Conservation (phyloP, 2,888 invertebrate species). For the Parnassius smintheus region DNA sequence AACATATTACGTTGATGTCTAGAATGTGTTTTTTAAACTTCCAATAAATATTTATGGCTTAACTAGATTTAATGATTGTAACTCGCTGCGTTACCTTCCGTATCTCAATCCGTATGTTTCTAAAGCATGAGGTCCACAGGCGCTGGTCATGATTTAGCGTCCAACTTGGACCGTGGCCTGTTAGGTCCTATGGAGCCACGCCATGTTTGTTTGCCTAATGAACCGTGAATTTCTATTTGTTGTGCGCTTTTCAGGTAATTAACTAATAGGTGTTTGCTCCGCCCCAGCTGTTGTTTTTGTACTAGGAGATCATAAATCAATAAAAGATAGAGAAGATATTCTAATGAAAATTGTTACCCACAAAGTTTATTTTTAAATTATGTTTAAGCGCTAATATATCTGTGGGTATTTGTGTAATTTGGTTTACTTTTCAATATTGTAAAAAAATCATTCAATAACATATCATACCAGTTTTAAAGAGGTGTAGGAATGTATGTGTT, state of each 20-base stretch:
- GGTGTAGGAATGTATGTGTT: no score
- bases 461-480: no score
- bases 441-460: no score
- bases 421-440: no score
- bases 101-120: slow-evolving; percentile 41
- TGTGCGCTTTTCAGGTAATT: slow-evolving; percentile 71
- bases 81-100: background rate
- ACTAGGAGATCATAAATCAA: background rate
- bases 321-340: no score
- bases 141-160: slow-evolving; percentile 70
- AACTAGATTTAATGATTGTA: background rate
- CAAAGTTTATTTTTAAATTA: no score
- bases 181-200: slow-evolving; percentile 52
- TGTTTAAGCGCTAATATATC: no score
- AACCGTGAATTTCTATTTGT: slow-evolving; percentile 77
- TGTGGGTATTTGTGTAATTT: no score
- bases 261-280: slow-evolving; percentile 53
- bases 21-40: no score
- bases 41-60: no score
- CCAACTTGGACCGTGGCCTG: slow-evolving; percentile 71
- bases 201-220: slow-evolving; percentile 69
- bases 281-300: background rate
- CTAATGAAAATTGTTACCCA: no score
- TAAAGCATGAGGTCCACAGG: slow-evolving; percentile 52
- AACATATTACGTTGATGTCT: no score